Percentiles rank a stretch among this genome's conserved stretches.
phyloP scores from a whole-genome alignment of 2,113 vertebrate species.

The Pseudonaja textilis region DNA sequence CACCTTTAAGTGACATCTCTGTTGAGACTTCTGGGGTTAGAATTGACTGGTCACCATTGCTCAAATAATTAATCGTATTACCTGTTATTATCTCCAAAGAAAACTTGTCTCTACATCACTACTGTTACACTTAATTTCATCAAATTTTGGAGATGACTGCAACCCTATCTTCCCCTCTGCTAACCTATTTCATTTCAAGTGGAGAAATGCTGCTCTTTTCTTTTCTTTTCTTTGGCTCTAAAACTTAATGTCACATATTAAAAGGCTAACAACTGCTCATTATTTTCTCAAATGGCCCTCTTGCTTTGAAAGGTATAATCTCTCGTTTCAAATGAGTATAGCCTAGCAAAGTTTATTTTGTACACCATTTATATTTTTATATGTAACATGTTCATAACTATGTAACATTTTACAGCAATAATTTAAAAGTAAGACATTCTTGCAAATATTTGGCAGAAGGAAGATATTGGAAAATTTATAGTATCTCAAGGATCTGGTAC shows the following conservation, averaged over 20 bases:
- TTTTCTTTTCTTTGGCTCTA: neutral
- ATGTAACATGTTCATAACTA: neutral
- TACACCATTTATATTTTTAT: neutral
- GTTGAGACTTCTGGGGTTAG: neutral
- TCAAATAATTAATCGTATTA: neutral
- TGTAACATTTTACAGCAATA: neutral
- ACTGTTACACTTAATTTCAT: neutral
- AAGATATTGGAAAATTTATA: neutral
- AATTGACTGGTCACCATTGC: neutral
- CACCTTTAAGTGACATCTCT: neutral
- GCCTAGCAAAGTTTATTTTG: neutral
- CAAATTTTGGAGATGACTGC: neutral
- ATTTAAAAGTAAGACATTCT: neutral
- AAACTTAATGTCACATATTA: neutral
- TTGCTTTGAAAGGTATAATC: neutral
- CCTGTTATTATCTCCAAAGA: neutral
- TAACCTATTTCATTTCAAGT: neutral
- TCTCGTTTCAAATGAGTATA: neutral
- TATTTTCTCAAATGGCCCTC: neutral
- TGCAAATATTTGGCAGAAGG: neutral
- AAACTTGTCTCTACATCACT: neutral
- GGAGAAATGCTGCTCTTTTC: neutral
- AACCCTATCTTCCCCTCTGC: neutral
- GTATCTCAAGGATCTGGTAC: neutral
- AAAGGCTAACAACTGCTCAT: neutral